These are phyloP conservation scores for Neosilurus mollespiculum DNA, from an alignment of 2,797 vertebrate genomes.

Conservation along the genomic window DNA sequence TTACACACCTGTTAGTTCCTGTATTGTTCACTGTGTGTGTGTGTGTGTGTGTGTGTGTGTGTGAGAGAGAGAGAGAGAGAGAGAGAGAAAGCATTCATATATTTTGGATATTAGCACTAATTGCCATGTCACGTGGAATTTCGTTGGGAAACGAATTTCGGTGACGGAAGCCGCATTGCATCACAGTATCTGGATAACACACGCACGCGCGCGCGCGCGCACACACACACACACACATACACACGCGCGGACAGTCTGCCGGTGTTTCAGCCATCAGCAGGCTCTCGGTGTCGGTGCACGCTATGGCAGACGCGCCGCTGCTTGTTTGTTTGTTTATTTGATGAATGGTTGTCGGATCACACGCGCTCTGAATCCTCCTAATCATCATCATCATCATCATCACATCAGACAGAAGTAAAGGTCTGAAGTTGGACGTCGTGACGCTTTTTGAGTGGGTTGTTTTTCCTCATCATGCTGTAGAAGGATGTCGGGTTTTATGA, in stretches of 20 bases:
- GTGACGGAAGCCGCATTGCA: slow-evolving; percentile 78
- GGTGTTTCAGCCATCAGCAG: slow-evolving; percentile 46
- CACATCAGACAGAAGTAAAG: not conserved
- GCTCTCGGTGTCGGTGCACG: slow-evolving; percentile 43
- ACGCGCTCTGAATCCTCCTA: not conserved
- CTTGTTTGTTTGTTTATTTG: slow-evolving; percentile 1
- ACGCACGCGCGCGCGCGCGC: slow-evolving; percentile 55
- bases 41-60: not conserved
- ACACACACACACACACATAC: not conserved
- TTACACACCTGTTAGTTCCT: not conserved
- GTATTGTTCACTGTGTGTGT: not conserved
- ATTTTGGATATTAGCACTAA: not conserved
- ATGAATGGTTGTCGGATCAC: not conserved
- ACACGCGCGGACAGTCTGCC: not conserved
- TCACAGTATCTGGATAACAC: slow-evolving; percentile 72
- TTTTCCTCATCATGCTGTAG: not conserved
- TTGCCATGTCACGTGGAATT: slow-evolving; percentile 12
- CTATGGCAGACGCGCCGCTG: slow-evolving; percentile 12
- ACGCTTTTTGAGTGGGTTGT: not conserved
- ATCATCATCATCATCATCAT: not conserved
- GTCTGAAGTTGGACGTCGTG: slow-evolving; percentile 30
- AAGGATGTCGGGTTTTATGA: not conserved
- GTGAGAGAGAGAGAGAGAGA: no score
- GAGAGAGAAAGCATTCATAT: not conserved
- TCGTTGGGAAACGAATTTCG: slow-evolving; percentile 48